Evolutionary conservation across 2,797 vertebrate genomes (phyloP), one percentile per base, ranked within the genome.

Genomic region (Avahi laniger): DNA sequence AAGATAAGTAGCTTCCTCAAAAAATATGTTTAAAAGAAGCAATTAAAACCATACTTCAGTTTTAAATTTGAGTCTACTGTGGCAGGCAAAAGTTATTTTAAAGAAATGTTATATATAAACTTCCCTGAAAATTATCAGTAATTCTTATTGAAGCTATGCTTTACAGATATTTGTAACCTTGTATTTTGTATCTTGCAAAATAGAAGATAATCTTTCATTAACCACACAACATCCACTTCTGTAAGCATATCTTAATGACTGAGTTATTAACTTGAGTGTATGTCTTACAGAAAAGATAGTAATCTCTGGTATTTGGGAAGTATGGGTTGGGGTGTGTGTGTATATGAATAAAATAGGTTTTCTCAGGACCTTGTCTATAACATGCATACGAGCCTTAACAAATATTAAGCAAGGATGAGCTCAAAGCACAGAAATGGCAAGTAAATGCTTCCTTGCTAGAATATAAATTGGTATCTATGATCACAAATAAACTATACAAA

Each of bases 221-320:
- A 98, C 98, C 98, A 97, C 93, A 97, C 90, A 97, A 96, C 94
- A 98, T 98, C 98, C 97, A 98, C 97, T 98, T 96, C 98, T 98
- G 96, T 97, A 98, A 98, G 98, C 97, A 95, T 97, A 98, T 98
- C 97, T 97, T 98, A 96, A 85, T 98, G 98, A 98, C 98, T 97
- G 97, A 98, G 82, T 98, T 98, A 92, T 98, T 98, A 98, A 96
- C 96, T 97, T 59, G 96, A 98, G 98, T 97, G 92, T 98, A 96
- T 96, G 97, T 98, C 97, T 75, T 97, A 97, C 50, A 96, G 94
- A 96, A 88, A 97, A 93, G 95, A 98, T 97, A 95, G 93, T 97
- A 85, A 75, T 97, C 92, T 88, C 84, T 95, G 96, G 96, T 97
- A 89, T 97, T 96, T 96, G 96, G 81, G 93, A 96, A 91, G 85